phyloP scores from a whole-genome alignment of 1,140 invertebrate genomes.

The Drosophila takahashii region DNA sequence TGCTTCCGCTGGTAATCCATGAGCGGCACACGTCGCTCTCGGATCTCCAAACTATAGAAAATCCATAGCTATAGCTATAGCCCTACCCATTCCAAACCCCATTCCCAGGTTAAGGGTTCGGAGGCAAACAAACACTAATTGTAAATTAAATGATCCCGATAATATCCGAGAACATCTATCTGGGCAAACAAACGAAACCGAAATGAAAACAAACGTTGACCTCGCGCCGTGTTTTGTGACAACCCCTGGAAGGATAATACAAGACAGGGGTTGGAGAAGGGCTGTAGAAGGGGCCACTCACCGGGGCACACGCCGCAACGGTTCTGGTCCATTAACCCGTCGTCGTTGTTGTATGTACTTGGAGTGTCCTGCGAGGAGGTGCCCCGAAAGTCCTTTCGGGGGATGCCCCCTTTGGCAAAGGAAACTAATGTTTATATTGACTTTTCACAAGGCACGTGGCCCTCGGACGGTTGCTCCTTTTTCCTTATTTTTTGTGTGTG shows the following conservation, averaged over 20 bases:
- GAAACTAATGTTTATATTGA: slow-evolving; percentile 71
- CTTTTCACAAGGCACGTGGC: slow-evolving; percentile 76
- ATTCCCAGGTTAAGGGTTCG: slow-evolving; percentile 10
- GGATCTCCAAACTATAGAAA: background rate
- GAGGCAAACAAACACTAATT: slow-evolving; percentile 68
- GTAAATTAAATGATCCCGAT: slow-evolving; percentile 83
- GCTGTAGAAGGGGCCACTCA: slow-evolving; percentile 48
- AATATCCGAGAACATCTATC: slow-evolving; percentile 81
- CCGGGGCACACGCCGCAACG: slow-evolving; percentile 75
- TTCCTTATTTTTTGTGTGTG: slow-evolving; percentile 8
- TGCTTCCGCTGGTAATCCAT: slow-evolving; percentile 50
- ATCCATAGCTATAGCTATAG: background rate
- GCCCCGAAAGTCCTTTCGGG: slow-evolving; percentile 27
- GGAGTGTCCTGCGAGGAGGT: slow-evolving; percentile 34
- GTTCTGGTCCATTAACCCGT: slow-evolving; percentile 84
- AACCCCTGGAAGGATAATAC: slow-evolving; percentile 14
- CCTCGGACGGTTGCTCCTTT: slow-evolving; percentile 37
- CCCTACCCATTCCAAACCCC: slow-evolving; percentile 1
- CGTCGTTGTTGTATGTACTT: slow-evolving; percentile 39
- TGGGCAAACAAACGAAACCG: slow-evolving; percentile 63
- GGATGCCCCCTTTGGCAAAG: slow-evolving; percentile 34
- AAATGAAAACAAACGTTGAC: slow-evolving; percentile 78
- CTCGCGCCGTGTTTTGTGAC: slow-evolving; percentile 46
- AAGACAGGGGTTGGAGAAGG: background rate
- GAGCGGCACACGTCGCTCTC: slow-evolving; percentile 21